Evolutionary conservation across 2,797 vertebrate genomes (phyloP), one percentile per base, ranked within the genome.

Genomic region (Cuniculus paca): DNA sequence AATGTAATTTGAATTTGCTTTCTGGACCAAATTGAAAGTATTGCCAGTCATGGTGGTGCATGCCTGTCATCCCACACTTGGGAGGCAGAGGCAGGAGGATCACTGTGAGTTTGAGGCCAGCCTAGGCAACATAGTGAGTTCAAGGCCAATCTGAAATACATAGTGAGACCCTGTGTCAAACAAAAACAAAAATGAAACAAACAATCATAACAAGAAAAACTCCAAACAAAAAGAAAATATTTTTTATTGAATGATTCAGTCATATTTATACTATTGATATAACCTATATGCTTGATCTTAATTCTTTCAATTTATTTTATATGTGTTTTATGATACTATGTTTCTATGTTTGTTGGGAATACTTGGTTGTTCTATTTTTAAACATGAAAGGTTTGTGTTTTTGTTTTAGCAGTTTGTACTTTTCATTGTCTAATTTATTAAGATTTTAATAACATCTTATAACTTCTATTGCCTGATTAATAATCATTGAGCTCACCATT

Each of bases 331-430:
- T 94, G 56, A 36, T 50, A 1, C 34, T 79, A 2, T 74, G 11
- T 74, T 84, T 79, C 50, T 77, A 52, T 86, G 8, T 84, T 22
- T 83, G 36, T n/a, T 84, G 50, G 10, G 6, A 68, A 60, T 45
- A 12, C 36, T 91, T 91, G 72, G 24, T 34, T 83, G 26, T 60
- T 96, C 58, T 77, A 70, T 52, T 83, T 90, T 91, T 54, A 87
- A 77, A 87, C 86, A 82, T 77, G 50, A 86, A 68, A 82, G 6
- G 52, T 79, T 1, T 52, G 2, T 42, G 19, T 28, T 84, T 89
- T 75, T 93, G 74, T 80, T 52, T 74, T 68, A 68, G 24, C 36
- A 5, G 22, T 20, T 75, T 48, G 11, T 60, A 42, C n/a, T 70
- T 74, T 93, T n/a, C 52, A 63, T 79, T 65, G 26, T 79, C 39